A percentile compares a stretch with the other conserved stretches of the same genome.
phyloP scores from a whole-genome alignment of 2,888 invertebrate genomes.

The Cinara cedri region DNA sequence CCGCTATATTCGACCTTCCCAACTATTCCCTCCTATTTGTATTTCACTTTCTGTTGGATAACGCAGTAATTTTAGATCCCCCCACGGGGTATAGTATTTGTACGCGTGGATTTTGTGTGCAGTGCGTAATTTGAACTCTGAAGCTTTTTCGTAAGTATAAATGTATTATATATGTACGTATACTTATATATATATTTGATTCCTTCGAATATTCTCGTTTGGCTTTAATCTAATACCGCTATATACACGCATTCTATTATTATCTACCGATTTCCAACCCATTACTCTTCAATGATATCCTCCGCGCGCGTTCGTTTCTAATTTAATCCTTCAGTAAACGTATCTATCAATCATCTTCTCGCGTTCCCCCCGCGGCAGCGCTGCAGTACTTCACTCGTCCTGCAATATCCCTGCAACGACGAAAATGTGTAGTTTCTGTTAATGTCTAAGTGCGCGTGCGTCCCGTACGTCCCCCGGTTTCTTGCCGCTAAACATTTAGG shows the following conservation, averaged over 20 bases:
- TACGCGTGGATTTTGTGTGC: neutral
- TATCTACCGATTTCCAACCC: slow-evolving; percentile 39
- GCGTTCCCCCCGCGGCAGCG: neutral
- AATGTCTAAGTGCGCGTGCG: slow-evolving; percentile 9
- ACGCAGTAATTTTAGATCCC: neutral
- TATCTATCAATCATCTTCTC: slow-evolving; percentile 48
- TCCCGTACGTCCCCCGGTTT: slow-evolving; percentile 17
- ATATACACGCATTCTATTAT: slow-evolving; percentile 24
- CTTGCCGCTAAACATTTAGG: neutral
- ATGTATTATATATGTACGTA: no score
- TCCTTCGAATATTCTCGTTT: slow-evolving; percentile 5
- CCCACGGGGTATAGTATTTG: neutral
- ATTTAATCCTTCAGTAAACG: slow-evolving; percentile 40
- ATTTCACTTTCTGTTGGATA: neutral
- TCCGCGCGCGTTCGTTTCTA: slow-evolving; percentile 14
- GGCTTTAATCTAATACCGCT: slow-evolving; percentile 30
- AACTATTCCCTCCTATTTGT: no score
- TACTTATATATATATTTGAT: slow-evolving; percentile 17
- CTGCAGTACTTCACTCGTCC: neutral
- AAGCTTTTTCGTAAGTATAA: neutral
- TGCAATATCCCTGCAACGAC: neutral
- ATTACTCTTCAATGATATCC: slow-evolving; percentile 37
- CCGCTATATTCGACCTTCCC: no score
- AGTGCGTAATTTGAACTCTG: slow-evolving; percentile 4
- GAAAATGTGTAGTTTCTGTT: slow-evolving; percentile 23